A percentile compares a stretch with the other conserved stretches of the same genome.
Evolutionary conservation across 2,888 invertebrate genomes (phyloP).

Genomic region (Epirrhoe alternata): DNA sequence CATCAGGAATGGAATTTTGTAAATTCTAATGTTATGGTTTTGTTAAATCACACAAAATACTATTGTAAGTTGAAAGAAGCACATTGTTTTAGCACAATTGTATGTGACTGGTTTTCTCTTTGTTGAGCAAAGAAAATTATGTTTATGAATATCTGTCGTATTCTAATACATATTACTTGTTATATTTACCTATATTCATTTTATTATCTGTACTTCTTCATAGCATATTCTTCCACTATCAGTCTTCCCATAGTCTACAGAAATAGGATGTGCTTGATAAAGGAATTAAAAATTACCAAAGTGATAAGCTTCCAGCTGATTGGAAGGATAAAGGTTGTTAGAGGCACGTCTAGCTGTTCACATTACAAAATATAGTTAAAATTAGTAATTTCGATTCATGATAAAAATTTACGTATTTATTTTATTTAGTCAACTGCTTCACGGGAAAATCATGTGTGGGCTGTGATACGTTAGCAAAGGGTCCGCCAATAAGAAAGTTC

Average conservation of each 20-base stretch:
- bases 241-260: neutral
- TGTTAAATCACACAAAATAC: neutral
- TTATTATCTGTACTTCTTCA: neutral
- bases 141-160: neutral
- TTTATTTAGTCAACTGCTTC: neutral
- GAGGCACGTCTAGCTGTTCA: slow-evolving; percentile 14
- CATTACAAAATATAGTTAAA: neutral
- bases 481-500: slow-evolving; percentile 49
- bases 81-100: neutral
- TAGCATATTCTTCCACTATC: slow-evolving; percentile 24
- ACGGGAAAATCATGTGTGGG: slow-evolving; percentile 37
- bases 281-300: slow-evolving; percentile 30
- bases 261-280: slow-evolving; percentile 8
- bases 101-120: neutral
- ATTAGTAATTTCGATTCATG: neutral
- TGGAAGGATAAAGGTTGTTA: slow-evolving; percentile 8
- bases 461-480: slow-evolving; percentile 52
- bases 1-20: too few species aligned
- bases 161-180: neutral
- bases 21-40: neutral
- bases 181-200: neutral
- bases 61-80: neutral
- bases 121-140: neutral
- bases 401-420: neutral
- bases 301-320: slow-evolving; percentile 17